These are phyloP conservation scores for Solea solea DNA, from an alignment of 2,113 vertebrate species.

Conservation along the genomic window DNA sequence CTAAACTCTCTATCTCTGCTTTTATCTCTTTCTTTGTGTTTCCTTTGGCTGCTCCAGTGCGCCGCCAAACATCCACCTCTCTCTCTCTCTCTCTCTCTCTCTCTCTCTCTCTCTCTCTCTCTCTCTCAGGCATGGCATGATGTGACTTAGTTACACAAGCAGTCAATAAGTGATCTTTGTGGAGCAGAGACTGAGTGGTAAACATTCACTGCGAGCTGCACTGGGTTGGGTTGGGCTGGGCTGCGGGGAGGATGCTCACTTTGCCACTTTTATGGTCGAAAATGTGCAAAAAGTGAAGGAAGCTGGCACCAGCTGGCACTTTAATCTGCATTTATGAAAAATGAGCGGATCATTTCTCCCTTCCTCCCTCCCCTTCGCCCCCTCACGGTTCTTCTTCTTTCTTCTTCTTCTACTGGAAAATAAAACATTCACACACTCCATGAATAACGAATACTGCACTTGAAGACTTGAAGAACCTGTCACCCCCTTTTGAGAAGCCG, in stretches of 20 bases:
- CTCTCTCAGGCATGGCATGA: slow-evolving; percentile 7
- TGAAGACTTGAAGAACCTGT: slow-evolving; percentile 50
- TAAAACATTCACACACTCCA: slow-evolving; percentile 69
- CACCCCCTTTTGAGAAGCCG: slow-evolving; percentile 28
- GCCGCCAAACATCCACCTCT: background rate
- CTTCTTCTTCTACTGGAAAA: slow-evolving; percentile 46
- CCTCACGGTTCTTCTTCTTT: slow-evolving; percentile 7
- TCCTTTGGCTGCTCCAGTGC: background rate
- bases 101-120: background rate
- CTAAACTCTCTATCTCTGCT: slow-evolving; percentile 15
- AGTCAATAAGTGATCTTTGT: slow-evolving; percentile 52
- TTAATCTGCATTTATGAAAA: slow-evolving; percentile 67
- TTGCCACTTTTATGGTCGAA: slow-evolving; percentile 25
- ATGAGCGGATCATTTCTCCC: slow-evolving; percentile 28
- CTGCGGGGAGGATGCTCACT: slow-evolving; percentile 39
- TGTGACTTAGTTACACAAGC: slow-evolving; percentile 36
- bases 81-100: background rate
- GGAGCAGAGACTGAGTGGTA: slow-evolving; percentile 29
- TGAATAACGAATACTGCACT: slow-evolving; percentile 72
- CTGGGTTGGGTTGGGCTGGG: slow-evolving; percentile 26
- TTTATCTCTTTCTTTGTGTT: slow-evolving; percentile 14
- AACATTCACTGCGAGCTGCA: slow-evolving; percentile 31
- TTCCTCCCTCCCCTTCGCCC: background rate
- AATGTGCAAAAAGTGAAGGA: slow-evolving; percentile 16
- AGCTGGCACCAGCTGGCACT: slow-evolving; percentile 53